Evolutionary conservation across 53 echinoderm and acorn worm species (phyloP).

Genomic region (Hippasteria phrygiana): DNA sequence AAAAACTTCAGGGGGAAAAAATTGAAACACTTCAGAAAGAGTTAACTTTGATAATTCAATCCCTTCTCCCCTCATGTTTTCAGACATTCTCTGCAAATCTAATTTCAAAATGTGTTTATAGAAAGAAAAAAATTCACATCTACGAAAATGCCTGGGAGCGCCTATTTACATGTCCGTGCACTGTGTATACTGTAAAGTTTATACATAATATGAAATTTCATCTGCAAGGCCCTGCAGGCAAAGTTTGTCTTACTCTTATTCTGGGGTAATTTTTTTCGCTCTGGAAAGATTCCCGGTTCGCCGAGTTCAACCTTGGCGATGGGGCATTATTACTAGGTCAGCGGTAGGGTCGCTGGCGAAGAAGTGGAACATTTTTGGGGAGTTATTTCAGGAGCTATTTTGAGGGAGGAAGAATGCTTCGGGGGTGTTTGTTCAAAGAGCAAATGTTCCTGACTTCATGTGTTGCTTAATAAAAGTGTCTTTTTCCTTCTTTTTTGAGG

Average conservation of each 20-base stretch:
- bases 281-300: conserved; percentile 34
- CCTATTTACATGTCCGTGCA: conserved; percentile 67
- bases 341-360: conserved; percentile 10
- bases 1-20: background rate
- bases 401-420: conserved; percentile 23
- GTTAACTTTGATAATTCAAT: conserved; percentile 70
- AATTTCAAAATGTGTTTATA: conserved; percentile 58
- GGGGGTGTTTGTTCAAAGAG: conserved; percentile 50
- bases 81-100: conserved; percentile 62
- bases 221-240: conserved; percentile 43
- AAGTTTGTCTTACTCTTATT: conserved; percentile 55
- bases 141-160: conserved; percentile 38
- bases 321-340: conserved; percentile 66
- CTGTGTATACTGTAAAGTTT: conserved; percentile 66
- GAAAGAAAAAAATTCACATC: conserved; percentile 61
- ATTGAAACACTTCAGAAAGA: conserved; percentile 36
- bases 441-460: conserved; percentile 60
- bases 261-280: background rate
- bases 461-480: conserved; percentile 34
- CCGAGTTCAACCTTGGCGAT: conserved; percentile 52
- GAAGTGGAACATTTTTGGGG: conserved; percentile 43
- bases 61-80: conserved; percentile 34
- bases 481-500: background rate
- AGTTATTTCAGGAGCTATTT: conserved; percentile 66
- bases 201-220: conserved; percentile 65